Conservation (phyloP, 2,113 vertebrate genomes). For the Erythrocebus patas region DNA sequence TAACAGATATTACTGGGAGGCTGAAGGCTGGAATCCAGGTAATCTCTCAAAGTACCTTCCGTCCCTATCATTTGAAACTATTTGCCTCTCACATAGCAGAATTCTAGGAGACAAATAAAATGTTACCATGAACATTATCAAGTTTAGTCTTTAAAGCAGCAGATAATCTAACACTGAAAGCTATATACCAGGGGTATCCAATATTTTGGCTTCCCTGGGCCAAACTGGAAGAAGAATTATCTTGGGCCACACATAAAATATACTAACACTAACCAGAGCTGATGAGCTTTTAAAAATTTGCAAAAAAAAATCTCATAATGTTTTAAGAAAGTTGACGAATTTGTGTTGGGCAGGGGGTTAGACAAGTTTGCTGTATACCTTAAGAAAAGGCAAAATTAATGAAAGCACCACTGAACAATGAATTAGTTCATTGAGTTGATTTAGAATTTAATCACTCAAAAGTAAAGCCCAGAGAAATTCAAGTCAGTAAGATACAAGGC, state of each 20-base stretch:
- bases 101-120: background rate
- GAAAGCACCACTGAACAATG: background rate
- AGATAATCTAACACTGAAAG: background rate
- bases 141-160: background rate
- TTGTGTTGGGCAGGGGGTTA: too few species aligned
- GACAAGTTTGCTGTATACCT: background rate
- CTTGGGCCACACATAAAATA: too few species aligned
- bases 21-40: background rate
- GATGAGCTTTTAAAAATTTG: too few species aligned
- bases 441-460: conserved; percentile 25
- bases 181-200: background rate
- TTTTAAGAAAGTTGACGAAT: too few species aligned
- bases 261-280: too few species aligned
- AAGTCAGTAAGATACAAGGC: background rate
- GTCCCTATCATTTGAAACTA: background rate
- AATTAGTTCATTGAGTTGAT: background rate
- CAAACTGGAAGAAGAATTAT: too few species aligned
- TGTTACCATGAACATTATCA: background rate
- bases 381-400: background rate
- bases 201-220: too few species aligned
- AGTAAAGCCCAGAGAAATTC: background rate
- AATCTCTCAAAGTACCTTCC: background rate
- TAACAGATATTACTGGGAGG: background rate
- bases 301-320: too few species aligned
- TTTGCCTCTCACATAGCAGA: background rate